Conservation (phyloP, 2,888 invertebrate species). For the Auanema freiburgensis region DNA sequence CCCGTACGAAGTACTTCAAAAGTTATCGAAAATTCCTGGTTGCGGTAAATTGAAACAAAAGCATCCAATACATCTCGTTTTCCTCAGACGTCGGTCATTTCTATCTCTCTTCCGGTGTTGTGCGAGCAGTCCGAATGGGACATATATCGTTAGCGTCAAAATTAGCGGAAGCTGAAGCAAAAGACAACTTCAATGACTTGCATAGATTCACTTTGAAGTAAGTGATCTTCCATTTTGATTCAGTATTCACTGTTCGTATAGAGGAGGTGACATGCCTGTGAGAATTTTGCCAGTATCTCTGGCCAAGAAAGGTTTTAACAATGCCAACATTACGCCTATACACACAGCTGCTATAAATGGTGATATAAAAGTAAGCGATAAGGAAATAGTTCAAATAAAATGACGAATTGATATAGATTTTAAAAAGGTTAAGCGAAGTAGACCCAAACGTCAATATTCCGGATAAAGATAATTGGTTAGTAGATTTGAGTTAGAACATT, state of each 20-base stretch:
- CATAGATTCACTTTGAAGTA: constrained; percentile 63
- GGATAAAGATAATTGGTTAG: constrained; percentile 66
- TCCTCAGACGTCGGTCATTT: background rate
- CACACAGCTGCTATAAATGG: constrained; percentile 70
- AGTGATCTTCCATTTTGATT: constrained; percentile 2
- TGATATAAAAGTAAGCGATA: constrained; percentile 60
- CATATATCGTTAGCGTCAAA: constrained; percentile 30
- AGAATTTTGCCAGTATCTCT: constrained; percentile 64
- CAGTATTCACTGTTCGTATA: constrained; percentile 3
- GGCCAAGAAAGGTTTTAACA: constrained; percentile 65
- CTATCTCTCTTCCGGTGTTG: constrained; percentile 21
- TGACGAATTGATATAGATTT: constrained; percentile 20
- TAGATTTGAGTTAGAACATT: background rate
- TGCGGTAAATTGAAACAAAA: constrained; percentile 18
- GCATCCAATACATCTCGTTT: background rate
- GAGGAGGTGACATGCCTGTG: constrained; percentile 61
- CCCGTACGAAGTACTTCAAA: constrained; percentile 24
- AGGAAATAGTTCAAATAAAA: constrained; percentile 2
- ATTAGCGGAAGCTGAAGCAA: constrained; percentile 26
- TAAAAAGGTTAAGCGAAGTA: constrained; percentile 64
- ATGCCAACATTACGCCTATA: constrained; percentile 68
- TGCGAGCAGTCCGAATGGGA: constrained; percentile 27
- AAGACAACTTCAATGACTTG: constrained; percentile 64
- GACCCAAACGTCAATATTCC: constrained; percentile 67
- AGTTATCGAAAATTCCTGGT: constrained; percentile 21